Percentiles rank a stretch among this genome's conserved stretches.
Evolutionary conservation across 2,797 vertebrate genomes (phyloP).

Genomic region (Hybognathus amarus): DNA sequence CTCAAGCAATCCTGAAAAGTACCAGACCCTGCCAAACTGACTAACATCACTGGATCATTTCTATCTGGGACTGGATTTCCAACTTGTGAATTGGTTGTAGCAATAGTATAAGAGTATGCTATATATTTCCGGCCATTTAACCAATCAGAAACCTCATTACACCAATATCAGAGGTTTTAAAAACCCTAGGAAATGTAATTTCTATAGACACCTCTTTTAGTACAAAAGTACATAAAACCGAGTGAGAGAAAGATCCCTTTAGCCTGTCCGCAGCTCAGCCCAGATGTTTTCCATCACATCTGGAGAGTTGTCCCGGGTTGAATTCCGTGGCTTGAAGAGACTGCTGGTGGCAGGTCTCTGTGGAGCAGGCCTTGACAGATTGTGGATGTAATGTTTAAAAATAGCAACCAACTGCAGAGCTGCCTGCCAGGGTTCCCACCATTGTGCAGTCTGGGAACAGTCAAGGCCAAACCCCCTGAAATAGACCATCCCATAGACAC

Average conservation of each 20-base stretch:
- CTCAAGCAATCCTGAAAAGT: background rate
- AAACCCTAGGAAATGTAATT: background rate
- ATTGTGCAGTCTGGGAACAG: constrained; percentile 92
- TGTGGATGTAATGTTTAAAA: constrained; percentile 90
- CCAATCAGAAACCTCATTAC: background rate
- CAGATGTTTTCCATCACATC: constrained; percentile 95
- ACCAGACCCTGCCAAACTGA: background rate
- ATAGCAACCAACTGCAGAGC: constrained; percentile 87
- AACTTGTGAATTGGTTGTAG: background rate
- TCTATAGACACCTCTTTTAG: constrained; percentile 14
- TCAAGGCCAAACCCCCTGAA: constrained; percentile 74
- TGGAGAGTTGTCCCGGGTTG: constrained; percentile 86
- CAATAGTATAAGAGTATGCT: background rate
- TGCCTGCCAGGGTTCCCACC: constrained; percentile 91
- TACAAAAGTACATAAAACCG: background rate
- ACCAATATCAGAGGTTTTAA: background rate
- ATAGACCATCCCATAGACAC: constrained; percentile 8
- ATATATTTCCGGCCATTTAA: background rate
- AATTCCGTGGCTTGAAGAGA: constrained; percentile 85
- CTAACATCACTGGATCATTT: background rate
- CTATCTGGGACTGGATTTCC: background rate
- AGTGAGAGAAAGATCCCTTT: background rate
- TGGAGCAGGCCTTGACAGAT: constrained; percentile 86
- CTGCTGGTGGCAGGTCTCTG: constrained; percentile 86
- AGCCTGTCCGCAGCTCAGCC: constrained; percentile 67